Conservation (phyloP, 2,888 invertebrate species). For the Eurois occulta region DNA sequence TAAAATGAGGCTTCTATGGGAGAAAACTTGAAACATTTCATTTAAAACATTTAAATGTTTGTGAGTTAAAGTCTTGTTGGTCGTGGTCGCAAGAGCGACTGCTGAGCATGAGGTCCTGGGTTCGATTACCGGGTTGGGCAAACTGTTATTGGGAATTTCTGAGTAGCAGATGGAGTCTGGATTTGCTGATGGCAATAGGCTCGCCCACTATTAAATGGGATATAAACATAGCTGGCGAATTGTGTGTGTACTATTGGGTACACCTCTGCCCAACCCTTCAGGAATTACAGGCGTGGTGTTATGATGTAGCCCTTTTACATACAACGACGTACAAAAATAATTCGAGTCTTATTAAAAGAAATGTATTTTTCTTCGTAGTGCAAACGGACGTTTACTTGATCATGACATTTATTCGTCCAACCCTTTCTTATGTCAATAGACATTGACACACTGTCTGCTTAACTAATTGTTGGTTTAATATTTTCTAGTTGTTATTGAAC, state of each 20-base stretch:
- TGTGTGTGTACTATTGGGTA: no score
- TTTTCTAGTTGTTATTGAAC: background rate
- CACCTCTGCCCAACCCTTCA: no score
- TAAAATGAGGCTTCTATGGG: background rate
- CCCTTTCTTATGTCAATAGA: background rate
- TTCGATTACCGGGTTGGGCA: no score
- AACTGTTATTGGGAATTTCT: no score
- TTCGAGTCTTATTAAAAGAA: background rate
- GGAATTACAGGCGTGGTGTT: no score
- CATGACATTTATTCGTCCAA: background rate
- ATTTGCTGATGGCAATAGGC: no score
- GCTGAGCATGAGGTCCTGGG: no score
- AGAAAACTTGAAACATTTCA: background rate
- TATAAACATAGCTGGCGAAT: no score
- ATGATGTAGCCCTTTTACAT: background rate
- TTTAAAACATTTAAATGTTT: background rate
- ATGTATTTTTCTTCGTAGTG: background rate
- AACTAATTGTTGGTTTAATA: background rate
- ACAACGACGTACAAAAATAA: no score
- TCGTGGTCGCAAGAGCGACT: no score
- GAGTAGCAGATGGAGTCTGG: no score
- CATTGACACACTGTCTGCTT: background rate
- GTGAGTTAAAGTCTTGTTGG: background rate
- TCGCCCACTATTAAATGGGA: no score
- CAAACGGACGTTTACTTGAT: background rate